Conservation (phyloP, 1,140 invertebrate species). For the Rhyacophila brunnea region DNA sequence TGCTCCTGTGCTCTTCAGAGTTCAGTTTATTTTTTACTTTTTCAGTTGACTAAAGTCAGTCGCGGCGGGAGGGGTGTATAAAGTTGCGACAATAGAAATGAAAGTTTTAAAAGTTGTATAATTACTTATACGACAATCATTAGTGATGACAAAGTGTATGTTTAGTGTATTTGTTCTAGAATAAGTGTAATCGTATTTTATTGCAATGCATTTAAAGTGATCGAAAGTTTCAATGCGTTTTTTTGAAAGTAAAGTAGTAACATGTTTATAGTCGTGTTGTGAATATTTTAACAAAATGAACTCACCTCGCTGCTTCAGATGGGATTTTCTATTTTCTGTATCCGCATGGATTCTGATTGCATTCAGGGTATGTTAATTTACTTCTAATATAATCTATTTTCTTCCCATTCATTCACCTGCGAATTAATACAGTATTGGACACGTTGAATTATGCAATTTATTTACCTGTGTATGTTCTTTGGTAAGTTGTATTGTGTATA, state of each 20-base stretch:
- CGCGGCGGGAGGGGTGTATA: slow-evolving; percentile 5
- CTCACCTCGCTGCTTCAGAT: slow-evolving; percentile 12
- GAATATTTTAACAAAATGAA: slow-evolving; percentile 25
- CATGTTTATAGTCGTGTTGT: slow-evolving; percentile 24
- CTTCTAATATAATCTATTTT: neutral
- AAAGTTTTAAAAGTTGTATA: slow-evolving; percentile 16
- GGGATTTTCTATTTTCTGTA: slow-evolving; percentile 17
- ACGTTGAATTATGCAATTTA: slow-evolving; percentile 7
- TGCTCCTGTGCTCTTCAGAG: too few species aligned
- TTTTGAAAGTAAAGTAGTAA: slow-evolving; percentile 18
- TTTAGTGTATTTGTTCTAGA: too few species aligned
- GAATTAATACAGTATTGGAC: slow-evolving; percentile 2
- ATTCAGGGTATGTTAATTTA: slow-evolving; percentile 9
- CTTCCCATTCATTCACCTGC: slow-evolving; percentile 3
- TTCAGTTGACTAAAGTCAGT: slow-evolving; percentile 15
- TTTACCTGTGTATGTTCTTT: too few species aligned
- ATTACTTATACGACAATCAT: too few species aligned
- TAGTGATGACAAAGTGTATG: too few species aligned
- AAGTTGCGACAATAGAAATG: slow-evolving; percentile 10
- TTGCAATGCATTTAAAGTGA: too few species aligned
- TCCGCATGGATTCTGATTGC: slow-evolving; percentile 8
- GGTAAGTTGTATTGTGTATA: too few species aligned
- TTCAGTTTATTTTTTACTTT: too few species aligned
- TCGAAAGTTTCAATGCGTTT: neutral
- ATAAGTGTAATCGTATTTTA: too few species aligned